These are phyloP conservation scores for Bathybates hornii DNA, from an alignment of 2,113 vertebrate genomes.

Conservation along the genomic window DNA sequence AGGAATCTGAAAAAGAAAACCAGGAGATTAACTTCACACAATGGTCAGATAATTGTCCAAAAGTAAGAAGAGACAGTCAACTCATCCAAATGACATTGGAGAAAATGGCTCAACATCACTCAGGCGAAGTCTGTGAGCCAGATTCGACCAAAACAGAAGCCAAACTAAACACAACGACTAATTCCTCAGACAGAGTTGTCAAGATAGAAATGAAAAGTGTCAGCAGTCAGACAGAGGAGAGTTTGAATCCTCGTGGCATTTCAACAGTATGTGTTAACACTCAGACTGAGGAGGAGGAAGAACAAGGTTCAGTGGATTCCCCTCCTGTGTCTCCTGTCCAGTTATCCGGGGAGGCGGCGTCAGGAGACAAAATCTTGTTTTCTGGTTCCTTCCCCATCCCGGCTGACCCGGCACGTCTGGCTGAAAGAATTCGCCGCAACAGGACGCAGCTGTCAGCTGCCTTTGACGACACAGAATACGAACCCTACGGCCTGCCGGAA, in stretches of 20 bases:
- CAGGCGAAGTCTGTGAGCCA: conserved; percentile 13
- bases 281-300: conserved; percentile 42
- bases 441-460: conserved; percentile 73
- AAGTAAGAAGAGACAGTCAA: background rate
- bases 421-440: conserved; percentile 69
- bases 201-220: conserved; percentile 20
- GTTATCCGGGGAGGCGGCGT: background rate
- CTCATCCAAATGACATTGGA: background rate
- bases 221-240: conserved; percentile 63
- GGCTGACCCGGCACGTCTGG: conserved; percentile 67
- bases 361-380: conserved; percentile 35
- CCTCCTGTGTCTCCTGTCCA: conserved; percentile 11
- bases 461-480: conserved; percentile 77
- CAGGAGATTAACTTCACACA: background rate
- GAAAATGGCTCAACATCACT: background rate
- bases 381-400: conserved; percentile 68
- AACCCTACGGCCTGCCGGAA: conserved; percentile 78
- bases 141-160: conserved; percentile 11
- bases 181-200: background rate
- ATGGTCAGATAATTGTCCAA: background rate
- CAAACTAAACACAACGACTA: background rate
- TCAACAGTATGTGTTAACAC: conserved; percentile 27
- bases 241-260: background rate
- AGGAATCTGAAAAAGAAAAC: conserved; percentile 55
- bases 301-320: background rate